Conservation (phyloP, 2,797 vertebrate genomes). For the Tiaroga cobitis region DNA sequence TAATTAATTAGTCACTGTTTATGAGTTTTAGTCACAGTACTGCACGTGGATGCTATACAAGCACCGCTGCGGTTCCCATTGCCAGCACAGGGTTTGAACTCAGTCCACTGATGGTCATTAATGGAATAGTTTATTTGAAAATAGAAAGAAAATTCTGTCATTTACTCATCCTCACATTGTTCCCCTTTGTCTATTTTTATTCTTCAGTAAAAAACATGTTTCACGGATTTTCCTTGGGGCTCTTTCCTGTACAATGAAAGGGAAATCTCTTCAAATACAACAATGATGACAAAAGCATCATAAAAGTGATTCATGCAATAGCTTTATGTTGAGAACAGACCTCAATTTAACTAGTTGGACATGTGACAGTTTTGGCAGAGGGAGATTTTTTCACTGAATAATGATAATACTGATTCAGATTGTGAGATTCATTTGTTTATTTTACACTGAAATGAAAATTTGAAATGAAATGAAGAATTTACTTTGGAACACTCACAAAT, state of each 20-base stretch:
- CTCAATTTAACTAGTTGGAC: no score
- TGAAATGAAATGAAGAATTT: no score
- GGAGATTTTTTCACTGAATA: no score
- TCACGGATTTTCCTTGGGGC: background rate
- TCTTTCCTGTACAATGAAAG: background rate
- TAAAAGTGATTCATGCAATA: no score
- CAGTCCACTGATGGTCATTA: background rate
- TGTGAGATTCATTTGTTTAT: no score
- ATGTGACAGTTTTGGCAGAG: no score
- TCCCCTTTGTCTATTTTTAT: background rate
- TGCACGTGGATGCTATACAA: background rate
- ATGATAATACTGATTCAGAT: no score
- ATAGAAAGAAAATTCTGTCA: background rate
- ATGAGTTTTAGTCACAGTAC: conserved; percentile 26
- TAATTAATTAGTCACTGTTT: conserved; percentile 41
- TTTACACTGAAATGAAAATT: no score
- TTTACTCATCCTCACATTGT: background rate
- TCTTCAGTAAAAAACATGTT: background rate
- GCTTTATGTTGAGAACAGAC: no score
- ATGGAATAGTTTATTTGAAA: background rate
- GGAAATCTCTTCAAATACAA: background rate
- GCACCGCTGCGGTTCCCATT: background rate
- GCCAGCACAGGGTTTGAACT: background rate
- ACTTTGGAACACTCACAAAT: no score
- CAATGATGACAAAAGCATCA: no score